Evolutionary conservation across 1,140 invertebrate genomes (phyloP), one percentile per base, ranked within the genome.

Genomic region (Piezodorus guildinii): DNA sequence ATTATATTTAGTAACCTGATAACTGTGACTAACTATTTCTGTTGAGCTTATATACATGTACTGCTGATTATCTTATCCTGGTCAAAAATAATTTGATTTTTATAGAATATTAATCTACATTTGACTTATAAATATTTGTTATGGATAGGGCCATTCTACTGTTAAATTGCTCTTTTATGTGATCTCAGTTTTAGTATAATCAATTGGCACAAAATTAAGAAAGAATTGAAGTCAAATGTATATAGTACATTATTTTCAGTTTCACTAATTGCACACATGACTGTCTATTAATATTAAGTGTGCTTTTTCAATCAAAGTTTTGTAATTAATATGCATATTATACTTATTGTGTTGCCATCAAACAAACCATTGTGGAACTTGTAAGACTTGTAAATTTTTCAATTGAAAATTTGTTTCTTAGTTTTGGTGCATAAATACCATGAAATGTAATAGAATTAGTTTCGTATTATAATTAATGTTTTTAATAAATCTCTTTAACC

Each of bases 171-270:
- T 49, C 21, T 19, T 49, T 6, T 49, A 49, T 49, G 46, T 49
- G 46, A 49, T 49, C 46, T 49, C 46, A 49, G 46, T 49, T 49
- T 17, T 49, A 49, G 46, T 49, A 49, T 49, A 49, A 49, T 49
- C 21, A 21, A 49, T 49, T 49, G 46, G 46, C 46, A 49, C 46
- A 49, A 49, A 19, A 21, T 17, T 49, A 49, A 19, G 46, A n/a
- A 19, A 49, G 34, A 39, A 39, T 39, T 49, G 46, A 21, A 49
- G 46, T 49, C 21, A 49, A 49, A 49, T 49, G 46, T 49, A 49
- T 19, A 49, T 49, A 49, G 46, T 19, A 49, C 46, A 49, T 49
- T 49, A 21, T 49, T 49, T 49, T 21, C 46, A 49, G 21, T 49
- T 49, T 49, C 46, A 49, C 46, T 49, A 49, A 49, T 19, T 49